A percentile compares a stretch with the other conserved stretches of the same genome.
Conservation (phyloP, 2,797 vertebrate species). For the Eulemur coronatus region DNA sequence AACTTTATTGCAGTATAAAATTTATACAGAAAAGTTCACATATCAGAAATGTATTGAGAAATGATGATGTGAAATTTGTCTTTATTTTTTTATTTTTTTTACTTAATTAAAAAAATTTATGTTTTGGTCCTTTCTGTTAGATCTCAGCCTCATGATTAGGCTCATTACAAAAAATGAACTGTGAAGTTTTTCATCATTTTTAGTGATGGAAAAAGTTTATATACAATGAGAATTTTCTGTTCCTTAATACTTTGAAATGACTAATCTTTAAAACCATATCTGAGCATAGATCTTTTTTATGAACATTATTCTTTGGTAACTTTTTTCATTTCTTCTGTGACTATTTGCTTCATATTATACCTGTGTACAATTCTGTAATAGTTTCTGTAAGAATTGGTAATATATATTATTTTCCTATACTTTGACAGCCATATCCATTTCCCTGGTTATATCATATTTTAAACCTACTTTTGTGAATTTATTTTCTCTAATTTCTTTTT, state of each 20-base stretch:
- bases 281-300: neutral
- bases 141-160: neutral
- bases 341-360: neutral
- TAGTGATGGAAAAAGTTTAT: neutral
- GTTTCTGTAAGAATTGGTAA: neutral
- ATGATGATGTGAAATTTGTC: neutral
- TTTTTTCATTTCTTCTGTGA: neutral
- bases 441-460: neutral
- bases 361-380: neutral
- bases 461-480: slow-evolving; percentile 38
- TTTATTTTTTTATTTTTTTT: neutral
- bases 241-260: slow-evolving; percentile 19
- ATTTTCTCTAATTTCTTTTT: neutral
- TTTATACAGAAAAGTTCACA: neutral
- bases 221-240: neutral
- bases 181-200: neutral
- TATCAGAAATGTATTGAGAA: neutral
- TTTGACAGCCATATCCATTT: neutral
- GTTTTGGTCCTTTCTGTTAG: neutral
- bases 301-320: neutral
- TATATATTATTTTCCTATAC: neutral
- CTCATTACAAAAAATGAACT: neutral
- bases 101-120: neutral
- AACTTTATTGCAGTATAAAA: neutral
- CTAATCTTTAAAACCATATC: neutral